Evolutionary conservation across 2,797 vertebrate species (phyloP).

Genomic region (Melopsittacus undulatus): DNA sequence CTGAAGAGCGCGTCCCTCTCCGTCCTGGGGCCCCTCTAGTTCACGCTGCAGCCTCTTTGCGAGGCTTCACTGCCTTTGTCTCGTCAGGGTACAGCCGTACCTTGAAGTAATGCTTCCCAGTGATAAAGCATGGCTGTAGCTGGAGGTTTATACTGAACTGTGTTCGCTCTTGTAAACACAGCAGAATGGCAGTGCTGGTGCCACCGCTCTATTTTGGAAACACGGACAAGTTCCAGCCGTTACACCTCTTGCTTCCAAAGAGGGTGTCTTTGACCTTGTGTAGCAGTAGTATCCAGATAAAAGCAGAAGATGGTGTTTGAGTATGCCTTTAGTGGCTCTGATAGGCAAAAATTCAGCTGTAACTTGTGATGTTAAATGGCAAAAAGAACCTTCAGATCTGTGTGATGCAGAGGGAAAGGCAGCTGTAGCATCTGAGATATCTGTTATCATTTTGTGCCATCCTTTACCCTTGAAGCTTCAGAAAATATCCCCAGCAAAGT

Average conservation of each 20-base stretch:
- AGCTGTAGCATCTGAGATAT: neutral
- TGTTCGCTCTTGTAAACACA: neutral
- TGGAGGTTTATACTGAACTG: neutral
- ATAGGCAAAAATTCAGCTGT: neutral
- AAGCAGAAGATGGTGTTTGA: neutral
- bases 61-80: neutral
- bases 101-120: neutral
- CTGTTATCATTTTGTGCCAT: neutral
- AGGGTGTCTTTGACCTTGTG: neutral
- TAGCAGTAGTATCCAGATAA: neutral
- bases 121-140: neutral
- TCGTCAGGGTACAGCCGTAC: neutral
- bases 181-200: neutral
- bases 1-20: neutral
- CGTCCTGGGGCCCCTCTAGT: neutral
- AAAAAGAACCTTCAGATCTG: neutral
- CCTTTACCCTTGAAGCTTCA: neutral
- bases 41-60: neutral
- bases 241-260: neutral
- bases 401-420: neutral
- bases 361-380: neutral
- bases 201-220: slow-evolving; percentile 39
- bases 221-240: neutral
- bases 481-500: neutral
- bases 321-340: neutral